Conservation (phyloP, 2,113 vertebrate species). For the Rhadina sibilatrix region DNA sequence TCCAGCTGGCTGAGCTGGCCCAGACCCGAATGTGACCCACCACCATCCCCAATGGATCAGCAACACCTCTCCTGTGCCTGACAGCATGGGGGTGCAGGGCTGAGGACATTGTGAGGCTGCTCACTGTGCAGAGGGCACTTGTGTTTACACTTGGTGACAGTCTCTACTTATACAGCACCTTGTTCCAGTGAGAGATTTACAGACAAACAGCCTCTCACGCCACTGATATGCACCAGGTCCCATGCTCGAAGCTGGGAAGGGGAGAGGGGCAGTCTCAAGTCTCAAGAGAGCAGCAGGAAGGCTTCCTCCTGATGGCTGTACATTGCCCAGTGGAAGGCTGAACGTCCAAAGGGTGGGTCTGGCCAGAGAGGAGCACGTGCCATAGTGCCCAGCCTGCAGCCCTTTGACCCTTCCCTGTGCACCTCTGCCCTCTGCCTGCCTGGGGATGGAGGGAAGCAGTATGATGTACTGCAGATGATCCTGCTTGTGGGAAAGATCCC, state of each 20-base stretch:
- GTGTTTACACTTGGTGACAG: neutral
- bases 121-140: neutral
- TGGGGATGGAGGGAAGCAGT: neutral
- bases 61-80: constrained; percentile 41
- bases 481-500: neutral
- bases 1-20: neutral
- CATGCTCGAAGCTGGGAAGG: fast-evolving
- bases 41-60: constrained; percentile 24
- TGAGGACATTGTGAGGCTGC: neutral
- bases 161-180: neutral
- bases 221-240: neutral
- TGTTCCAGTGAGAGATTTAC: neutral
- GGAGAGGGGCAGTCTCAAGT: neutral
- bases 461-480: neutral
- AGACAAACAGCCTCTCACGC: neutral
- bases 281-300: neutral
- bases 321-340: neutral
- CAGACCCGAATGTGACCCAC: neutral
- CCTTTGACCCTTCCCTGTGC: neutral
- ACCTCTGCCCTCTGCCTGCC: neutral
- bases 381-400: neutral
- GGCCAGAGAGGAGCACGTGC: fast-evolving
- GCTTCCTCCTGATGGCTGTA: neutral
- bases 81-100: neutral
- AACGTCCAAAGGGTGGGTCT: neutral